Base-by-base conservation (phyloP, 2,113 vertebrate species). In the Pelecanoides urinatrix region DNA sequence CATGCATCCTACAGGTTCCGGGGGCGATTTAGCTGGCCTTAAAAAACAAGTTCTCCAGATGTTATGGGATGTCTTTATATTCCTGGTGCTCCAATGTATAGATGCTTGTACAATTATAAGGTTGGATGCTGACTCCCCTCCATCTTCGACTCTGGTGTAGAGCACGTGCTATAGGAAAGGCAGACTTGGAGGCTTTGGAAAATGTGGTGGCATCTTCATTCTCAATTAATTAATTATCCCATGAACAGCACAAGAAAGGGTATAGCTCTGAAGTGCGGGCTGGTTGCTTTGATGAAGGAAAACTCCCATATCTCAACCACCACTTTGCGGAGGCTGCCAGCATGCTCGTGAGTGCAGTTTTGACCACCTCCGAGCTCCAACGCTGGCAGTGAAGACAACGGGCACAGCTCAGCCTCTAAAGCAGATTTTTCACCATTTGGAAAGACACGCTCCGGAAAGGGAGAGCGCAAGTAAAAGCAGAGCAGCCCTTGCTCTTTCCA, bases 11-110 rank as follows among this genome's bases (percentile, higher is more conserved):
- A 19, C 0, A 2, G 52, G 21, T 32, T 56, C 62, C 83, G 47
- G 26, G 14, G 84, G 36, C 7, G 22, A 62, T 62, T 19, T 61
- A 72, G 9, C 34, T 76, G 56, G 52, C 66, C 87, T 80, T 62
- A 75, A 87, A 90, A 38, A 15, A 17, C 42, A 40, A 30, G 9
- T 27, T 42, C 10, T 25, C 36, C 68, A 79, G 67, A 63, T 29
- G 10, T 87, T 52, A 19, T 4, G 67, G 34, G 36, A 67, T 53
- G 8, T 55, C 34, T 62, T 62, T 36, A 49, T 32, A 58, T 7
- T 53, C 10, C 62, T 9, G 38, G 8, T 38, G 42, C 23, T 61
- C 55, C 0, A 0, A 6, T 6, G 67, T 29, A 68, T 3, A n/a
- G 73, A 62, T n/a, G 18, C 19, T 36, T n/a, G 47, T 3, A 34